A percentile compares a stretch with the other conserved stretches of the same genome.
These are phyloP conservation scores for Heliconius himera DNA, from an alignment of 1,140 invertebrate genomes.

Conservation along the genomic window DNA sequence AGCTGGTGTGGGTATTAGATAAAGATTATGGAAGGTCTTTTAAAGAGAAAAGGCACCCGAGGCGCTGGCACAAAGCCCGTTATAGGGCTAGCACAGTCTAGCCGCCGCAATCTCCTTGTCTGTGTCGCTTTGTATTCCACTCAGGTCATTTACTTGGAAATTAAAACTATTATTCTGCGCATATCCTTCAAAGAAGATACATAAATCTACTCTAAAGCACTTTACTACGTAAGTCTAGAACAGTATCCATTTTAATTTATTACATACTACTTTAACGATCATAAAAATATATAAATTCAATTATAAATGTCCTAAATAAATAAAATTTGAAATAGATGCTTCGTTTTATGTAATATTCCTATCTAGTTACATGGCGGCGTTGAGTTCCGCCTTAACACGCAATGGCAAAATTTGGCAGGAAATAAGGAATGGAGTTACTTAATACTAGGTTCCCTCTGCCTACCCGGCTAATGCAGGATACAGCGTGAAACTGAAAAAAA, in stretches of 20 bases:
- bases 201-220: neutral
- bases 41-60: conserved; percentile 22
- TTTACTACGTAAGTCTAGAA: conserved; percentile 12
- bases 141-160: conserved; percentile 35
- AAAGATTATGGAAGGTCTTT: conserved; percentile 17
- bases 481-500: too few species aligned
- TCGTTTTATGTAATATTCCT: too few species aligned
- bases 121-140: conserved; percentile 37
- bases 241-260: neutral
- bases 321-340: too few species aligned
- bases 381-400: too few species aligned
- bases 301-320: neutral
- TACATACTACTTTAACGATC: neutral
- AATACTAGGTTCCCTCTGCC: too few species aligned
- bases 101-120: conserved; percentile 24
- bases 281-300: neutral
- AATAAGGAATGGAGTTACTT: neutral
- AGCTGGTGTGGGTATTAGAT: neutral
- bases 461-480: too few species aligned
- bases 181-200: conserved; percentile 14
- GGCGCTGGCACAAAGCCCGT: conserved; percentile 38
- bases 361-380: too few species aligned
- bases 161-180: conserved; percentile 28
- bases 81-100: conserved; percentile 23
- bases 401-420: too few species aligned